Conservation (phyloP, 2,113 vertebrate species). For the Bombycilla garrulus region DNA sequence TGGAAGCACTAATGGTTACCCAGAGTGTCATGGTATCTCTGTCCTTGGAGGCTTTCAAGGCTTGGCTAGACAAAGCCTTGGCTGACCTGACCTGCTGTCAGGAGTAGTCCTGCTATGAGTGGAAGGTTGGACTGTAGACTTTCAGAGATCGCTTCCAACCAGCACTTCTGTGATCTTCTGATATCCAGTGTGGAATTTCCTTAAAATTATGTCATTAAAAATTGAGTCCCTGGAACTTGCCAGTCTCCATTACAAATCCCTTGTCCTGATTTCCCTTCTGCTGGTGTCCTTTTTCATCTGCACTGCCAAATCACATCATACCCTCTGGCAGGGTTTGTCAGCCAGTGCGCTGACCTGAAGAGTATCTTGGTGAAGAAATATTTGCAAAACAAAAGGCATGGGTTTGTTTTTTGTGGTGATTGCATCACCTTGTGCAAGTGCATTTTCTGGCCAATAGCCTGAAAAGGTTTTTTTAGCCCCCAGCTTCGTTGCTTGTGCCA, state of each 20-base stretch:
- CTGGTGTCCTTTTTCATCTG: not conserved
- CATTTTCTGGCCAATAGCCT: not conserved
- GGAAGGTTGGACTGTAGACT: constrained; percentile 10
- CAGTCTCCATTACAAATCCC: constrained; percentile 32
- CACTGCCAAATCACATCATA: not conserved
- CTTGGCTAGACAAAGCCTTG: constrained; percentile 43
- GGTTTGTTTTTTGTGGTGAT: not conserved
- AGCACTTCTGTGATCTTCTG: constrained; percentile 51
- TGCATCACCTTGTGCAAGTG: not conserved
- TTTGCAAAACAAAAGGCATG: not conserved
- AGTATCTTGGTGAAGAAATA: not conserved
- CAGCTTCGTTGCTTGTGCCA: not conserved
- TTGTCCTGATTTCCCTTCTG: constrained; percentile 47
- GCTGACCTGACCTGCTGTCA: constrained; percentile 25
- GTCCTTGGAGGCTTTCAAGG: constrained; percentile 20
- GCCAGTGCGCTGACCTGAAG: not conserved
- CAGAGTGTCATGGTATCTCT: not conserved
- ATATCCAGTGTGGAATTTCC: constrained; percentile 57
- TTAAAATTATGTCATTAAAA: constrained; percentile 54
- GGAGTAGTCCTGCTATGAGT: not conserved
- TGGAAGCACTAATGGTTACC: constrained; percentile 40
- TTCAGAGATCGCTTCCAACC: not conserved
- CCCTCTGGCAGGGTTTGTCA: not conserved
- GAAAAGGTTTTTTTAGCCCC: not conserved
- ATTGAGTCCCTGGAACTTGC: not conserved